Percentiles rank a stretch among this genome's conserved stretches.
Conservation (phyloP, 2,113 vertebrate genomes). For the Carassius auratus region DNA sequence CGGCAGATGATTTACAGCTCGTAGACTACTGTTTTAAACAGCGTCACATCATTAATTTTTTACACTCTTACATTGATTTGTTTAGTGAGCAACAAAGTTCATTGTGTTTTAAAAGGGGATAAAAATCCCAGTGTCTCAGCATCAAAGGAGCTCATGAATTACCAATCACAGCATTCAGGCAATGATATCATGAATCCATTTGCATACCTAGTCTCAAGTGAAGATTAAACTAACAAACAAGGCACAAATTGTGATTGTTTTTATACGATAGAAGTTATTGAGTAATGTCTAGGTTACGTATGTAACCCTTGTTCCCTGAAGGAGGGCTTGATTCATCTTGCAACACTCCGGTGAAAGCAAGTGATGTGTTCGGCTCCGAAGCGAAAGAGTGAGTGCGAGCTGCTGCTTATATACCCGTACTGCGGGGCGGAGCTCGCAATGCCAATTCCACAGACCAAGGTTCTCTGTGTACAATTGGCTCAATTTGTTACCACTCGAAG, state of each 20-base stretch:
- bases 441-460: too few species aligned
- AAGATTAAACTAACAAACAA: neutral
- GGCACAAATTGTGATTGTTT: neutral
- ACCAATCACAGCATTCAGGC: neutral
- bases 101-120: constrained; percentile 62
- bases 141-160: constrained; percentile 40
- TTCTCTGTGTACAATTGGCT: too few species aligned
- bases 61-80: constrained; percentile 70
- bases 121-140: constrained; percentile 43
- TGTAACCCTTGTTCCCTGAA: too few species aligned
- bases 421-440: too few species aligned
- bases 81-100: constrained; percentile 61
- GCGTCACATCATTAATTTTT: constrained; percentile 70
- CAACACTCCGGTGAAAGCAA: too few species aligned
- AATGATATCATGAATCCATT: neutral
- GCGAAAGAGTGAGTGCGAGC: too few species aligned
- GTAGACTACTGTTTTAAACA: constrained; percentile 62
- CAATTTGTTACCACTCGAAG: too few species aligned
- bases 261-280: neutral
- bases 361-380: too few species aligned
- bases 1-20: constrained; percentile 64
- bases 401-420: too few species aligned
- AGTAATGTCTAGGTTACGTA: too few species aligned
- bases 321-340: too few species aligned
- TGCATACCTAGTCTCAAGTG: neutral